phyloP scores from a whole-genome alignment of 2,113 vertebrate genomes.

The Psittacara wagleri region DNA sequence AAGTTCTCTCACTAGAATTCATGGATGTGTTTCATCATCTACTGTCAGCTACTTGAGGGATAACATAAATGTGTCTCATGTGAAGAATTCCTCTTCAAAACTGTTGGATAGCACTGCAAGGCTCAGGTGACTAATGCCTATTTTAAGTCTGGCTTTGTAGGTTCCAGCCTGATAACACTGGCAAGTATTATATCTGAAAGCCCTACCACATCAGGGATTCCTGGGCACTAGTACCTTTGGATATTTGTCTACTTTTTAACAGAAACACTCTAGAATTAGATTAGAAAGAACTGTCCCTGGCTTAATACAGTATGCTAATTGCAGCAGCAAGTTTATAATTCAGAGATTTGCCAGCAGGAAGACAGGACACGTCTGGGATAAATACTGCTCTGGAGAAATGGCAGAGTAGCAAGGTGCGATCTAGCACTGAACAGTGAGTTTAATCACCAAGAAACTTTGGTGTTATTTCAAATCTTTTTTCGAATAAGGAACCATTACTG shows the following conservation, averaged over 20 bases:
- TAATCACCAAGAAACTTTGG: background rate
- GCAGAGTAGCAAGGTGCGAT: background rate
- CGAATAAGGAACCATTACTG: background rate
- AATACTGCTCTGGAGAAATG: background rate
- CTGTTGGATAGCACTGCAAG: background rate
- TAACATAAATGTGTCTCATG: background rate
- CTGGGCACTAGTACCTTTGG: background rate
- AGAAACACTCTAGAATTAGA: background rate
- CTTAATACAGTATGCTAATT: background rate
- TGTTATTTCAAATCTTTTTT: background rate
- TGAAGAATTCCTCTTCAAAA: background rate
- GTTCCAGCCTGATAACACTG: background rate
- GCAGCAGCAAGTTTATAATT: background rate
- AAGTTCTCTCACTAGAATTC: background rate
- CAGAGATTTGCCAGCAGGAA: background rate
- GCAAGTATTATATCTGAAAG: background rate
- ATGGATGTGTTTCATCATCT: background rate
- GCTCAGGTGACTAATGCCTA: background rate
- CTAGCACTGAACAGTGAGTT: background rate
- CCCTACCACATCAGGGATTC: background rate
- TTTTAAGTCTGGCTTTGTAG: background rate
- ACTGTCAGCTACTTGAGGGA: background rate
- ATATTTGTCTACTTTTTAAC: background rate
- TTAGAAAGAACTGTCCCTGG: background rate
- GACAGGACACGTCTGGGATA: background rate